A percentile compares a stretch with the other conserved stretches of the same genome.
These are phyloP conservation scores for Gastrophryne carolinensis DNA, from an alignment of 2,797 vertebrate species.

Conservation along the genomic window DNA sequence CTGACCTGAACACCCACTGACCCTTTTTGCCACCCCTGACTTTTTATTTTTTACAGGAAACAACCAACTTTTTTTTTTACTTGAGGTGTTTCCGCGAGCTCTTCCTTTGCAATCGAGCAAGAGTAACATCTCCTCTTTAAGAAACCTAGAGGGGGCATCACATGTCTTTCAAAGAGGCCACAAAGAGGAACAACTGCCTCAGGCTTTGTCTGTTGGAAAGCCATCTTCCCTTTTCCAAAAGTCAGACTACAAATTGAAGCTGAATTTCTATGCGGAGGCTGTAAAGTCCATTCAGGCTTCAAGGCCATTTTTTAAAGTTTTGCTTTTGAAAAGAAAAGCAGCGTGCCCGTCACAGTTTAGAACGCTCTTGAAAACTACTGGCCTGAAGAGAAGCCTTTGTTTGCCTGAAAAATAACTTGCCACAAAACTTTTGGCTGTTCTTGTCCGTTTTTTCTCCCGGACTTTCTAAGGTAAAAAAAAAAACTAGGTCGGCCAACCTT, in stretches of 20 bases:
- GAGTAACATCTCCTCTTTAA: too few species aligned
- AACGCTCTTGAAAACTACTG: slow-evolving; percentile 6
- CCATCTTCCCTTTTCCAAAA: background rate
- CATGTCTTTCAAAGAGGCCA: too few species aligned
- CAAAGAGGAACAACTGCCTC: too few species aligned
- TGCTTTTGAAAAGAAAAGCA: slow-evolving; percentile 28
- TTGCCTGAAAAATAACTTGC: slow-evolving; percentile 16
- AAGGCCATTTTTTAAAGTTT: slow-evolving; percentile 12
- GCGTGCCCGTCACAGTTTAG: background rate
- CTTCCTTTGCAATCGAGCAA: too few species aligned
- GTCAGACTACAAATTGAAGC: slow-evolving; percentile 47
- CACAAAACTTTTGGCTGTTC: slow-evolving; percentile 34
- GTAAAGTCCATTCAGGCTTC: slow-evolving; percentile 14
- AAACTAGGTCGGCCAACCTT: slow-evolving; percentile 51
- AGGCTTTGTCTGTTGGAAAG: too few species aligned
- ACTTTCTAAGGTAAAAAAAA: slow-evolving; percentile 49
- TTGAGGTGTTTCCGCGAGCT: too few species aligned
- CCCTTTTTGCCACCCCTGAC: too few species aligned
- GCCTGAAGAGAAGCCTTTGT: slow-evolving; percentile 31
- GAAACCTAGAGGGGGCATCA: too few species aligned
- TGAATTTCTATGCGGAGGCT: slow-evolving; percentile 15
- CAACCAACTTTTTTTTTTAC: too few species aligned
- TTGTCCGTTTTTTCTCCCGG: background rate
- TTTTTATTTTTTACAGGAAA: too few species aligned
- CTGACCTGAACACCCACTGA: too few species aligned